Conservation (phyloP, 2,113 vertebrate species). For the Manacus vitellinus region DNA sequence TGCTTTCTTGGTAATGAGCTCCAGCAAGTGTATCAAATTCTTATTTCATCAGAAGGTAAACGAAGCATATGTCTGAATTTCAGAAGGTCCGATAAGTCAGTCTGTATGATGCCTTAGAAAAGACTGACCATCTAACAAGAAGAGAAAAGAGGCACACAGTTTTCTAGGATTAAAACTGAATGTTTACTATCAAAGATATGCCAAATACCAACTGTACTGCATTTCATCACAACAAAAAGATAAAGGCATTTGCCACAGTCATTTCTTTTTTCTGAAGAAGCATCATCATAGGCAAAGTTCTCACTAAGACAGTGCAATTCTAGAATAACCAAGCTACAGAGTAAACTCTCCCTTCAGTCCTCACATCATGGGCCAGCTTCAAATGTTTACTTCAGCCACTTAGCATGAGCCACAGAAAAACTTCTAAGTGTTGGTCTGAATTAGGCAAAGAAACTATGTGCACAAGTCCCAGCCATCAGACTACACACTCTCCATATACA, state of each 20-base stretch:
- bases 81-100: neutral
- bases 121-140: neutral
- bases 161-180: neutral
- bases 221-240: neutral
- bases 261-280: neutral
- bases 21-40: neutral
- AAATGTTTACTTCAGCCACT: neutral
- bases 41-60: neutral
- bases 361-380: neutral
- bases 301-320: neutral
- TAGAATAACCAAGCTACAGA: neutral
- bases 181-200: neutral
- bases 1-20: neutral
- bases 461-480: neutral
- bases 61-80: fast-evolving
- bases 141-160: neutral
- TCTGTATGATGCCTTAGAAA: neutral
- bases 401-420: neutral
- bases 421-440: neutral
- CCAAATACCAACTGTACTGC: neutral
- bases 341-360: neutral
- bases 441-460: neutral
- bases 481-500: neutral
- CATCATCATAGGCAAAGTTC: neutral
- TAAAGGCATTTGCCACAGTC: neutral